Evolutionary conservation across 37 sponge, comb jelly and placozoan species (phyloP).

Genomic region (Geodia barretti): DNA sequence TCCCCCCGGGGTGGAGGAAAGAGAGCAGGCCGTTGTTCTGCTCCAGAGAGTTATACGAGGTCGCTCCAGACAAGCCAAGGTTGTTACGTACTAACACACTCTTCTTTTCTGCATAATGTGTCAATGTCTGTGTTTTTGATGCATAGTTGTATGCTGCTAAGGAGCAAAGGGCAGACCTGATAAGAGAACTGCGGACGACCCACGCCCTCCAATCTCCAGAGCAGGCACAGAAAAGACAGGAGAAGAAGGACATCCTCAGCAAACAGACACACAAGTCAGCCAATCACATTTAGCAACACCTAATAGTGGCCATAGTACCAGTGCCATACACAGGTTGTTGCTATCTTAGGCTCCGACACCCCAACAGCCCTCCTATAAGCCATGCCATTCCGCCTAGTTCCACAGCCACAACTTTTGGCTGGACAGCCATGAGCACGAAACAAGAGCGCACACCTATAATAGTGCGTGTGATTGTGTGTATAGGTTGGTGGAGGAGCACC

Average conservation of each 20-base stretch:
- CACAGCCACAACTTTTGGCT: no score
- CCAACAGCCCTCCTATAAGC: no score
- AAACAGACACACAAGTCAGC: slow-evolving; percentile 8
- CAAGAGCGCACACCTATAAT: no score
- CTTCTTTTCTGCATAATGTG: neutral
- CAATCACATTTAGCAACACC: no score
- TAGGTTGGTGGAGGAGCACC: neutral
- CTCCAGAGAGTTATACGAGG: slow-evolving; percentile 92
- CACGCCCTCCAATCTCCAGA: slow-evolving; percentile 92
- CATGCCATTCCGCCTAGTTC: no score
- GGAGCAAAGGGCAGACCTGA: slow-evolving; percentile 83
- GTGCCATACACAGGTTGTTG: no score
- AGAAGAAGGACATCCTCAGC: slow-evolving; percentile 39
- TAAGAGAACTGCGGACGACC: slow-evolving; percentile 86
- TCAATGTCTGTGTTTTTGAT: neutral
- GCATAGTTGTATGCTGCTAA: slow-evolving; percentile 90
- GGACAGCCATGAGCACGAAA: no score
- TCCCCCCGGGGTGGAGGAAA: slow-evolving; percentile 54
- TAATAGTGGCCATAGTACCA: no score
- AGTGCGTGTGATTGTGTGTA: no score
- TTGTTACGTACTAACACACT: neutral
- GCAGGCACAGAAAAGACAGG: slow-evolving; percentile 68
- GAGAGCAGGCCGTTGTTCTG: slow-evolving; percentile 80
- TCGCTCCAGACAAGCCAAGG: slow-evolving; percentile 87
- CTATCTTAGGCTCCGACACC: no score